A percentile compares a stretch with the other conserved stretches of the same genome.
Evolutionary conservation across 2,113 vertebrate species (phyloP).

Genomic region (Microtus ochrogaster): DNA sequence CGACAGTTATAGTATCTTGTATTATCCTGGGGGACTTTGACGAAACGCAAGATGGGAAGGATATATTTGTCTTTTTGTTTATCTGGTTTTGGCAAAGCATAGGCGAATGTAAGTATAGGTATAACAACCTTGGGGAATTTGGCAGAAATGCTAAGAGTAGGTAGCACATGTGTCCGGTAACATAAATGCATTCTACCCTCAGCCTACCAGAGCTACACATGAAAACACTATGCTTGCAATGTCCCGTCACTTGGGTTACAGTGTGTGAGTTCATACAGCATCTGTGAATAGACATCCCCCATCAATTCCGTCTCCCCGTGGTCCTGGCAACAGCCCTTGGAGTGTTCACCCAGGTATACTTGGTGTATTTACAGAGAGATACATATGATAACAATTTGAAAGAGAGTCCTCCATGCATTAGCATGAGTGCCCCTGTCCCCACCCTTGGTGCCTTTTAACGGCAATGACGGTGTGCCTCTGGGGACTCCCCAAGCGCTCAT

Average conservation of each 20-base stretch:
- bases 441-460: not conserved
- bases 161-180: conserved; percentile 21
- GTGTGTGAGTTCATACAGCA: not conserved
- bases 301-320: not conserved
- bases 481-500: not conserved
- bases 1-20: conserved; percentile 54
- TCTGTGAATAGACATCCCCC: not conserved
- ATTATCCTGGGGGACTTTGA: conserved; percentile 51
- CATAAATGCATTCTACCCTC: not conserved
- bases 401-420: fast-evolving
- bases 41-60: conserved; percentile 40
- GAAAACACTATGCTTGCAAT: not conserved
- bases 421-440: not conserved
- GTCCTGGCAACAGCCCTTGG: not conserved
- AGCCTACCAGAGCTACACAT: not conserved
- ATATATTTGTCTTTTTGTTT: not conserved
- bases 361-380: not conserved
- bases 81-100: not conserved
- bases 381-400: conserved; percentile 3
- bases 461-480: not conserved
- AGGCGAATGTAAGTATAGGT: conserved; percentile 56
- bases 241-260: not conserved
- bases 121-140: conserved; percentile 15
- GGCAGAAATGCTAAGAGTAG: conserved; percentile 39
- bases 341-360: not conserved